Base-by-base conservation (phyloP, 2,888 invertebrate species). In the Branchipolynoe longqiensis region DNA sequence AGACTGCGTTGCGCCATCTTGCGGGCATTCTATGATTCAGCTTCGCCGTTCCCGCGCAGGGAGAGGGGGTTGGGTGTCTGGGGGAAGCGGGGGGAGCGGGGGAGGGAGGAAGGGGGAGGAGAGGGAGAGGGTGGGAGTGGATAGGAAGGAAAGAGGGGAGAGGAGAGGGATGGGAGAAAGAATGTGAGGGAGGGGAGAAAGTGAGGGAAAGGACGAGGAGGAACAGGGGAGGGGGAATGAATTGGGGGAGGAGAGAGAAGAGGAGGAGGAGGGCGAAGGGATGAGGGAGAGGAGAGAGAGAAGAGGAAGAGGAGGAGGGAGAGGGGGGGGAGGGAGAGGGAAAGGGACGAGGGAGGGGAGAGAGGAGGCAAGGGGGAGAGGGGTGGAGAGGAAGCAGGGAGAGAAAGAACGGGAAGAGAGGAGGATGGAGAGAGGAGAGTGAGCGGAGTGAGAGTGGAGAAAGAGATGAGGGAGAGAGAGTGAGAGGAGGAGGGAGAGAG, bases 1-100 rank as follows among this genome's bases (percentile, higher is more conserved):
- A 78, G 78, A 25, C 48, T 22, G 41, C 78, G n/a, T 78, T 78
- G 78, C 78, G 78, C 78, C 78, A 78, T 78, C 78, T 78, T 25
- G 48, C n/a, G 48, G 4, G 48, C 4, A 54, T 41, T 54, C 78
- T 78, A 48, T 78, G 78, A 78, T 48, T 78, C 78, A 78, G n/a
- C n/a, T n/a, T n/a, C n/a, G n/a, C n/a, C n/a, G n/a, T n/a, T n/a
- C n/a, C n/a, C n/a, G n/a, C n/a, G n/a, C n/a, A n/a, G 48, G 28
- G 31, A 31, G 78, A 41, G 22, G 54, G 31, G 41, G 73, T 41
- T 22, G 40, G 2, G 18, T 28, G 38, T 28, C 73, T 33, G 12
- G 38, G 73, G 73, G 38, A 40, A 73, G 62, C 25, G 56, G 56
- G 56, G 56, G 12, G 22, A 25, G 56, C 3, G 56, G 25, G 25